phyloP scores from a whole-genome alignment of 2,113 vertebrate genomes.

The Dissostichus mawsoni region DNA sequence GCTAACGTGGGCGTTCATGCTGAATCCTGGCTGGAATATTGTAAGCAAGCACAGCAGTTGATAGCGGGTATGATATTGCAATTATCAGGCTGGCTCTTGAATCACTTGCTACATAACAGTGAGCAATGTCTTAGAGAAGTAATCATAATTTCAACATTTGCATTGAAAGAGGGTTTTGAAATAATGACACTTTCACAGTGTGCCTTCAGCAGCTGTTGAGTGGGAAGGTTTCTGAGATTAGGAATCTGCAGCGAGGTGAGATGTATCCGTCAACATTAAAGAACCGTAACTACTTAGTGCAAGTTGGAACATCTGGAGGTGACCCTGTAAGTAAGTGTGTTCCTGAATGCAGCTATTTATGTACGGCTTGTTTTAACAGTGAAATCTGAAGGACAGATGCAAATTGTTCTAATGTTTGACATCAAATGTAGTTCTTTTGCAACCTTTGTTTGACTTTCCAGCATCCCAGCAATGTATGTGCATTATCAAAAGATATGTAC shows the following conservation, averaged over 20 bases:
- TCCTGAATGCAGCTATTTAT: neutral
- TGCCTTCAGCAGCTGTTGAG: slow-evolving; percentile 56
- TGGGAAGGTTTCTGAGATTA: slow-evolving; percentile 36
- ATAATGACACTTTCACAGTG: slow-evolving; percentile 41
- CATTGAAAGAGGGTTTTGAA: slow-evolving; percentile 18
- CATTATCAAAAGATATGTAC: neutral
- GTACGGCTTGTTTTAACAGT: neutral
- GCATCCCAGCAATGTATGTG: neutral
- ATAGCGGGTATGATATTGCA: slow-evolving; percentile 41
- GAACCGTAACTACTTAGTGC: neutral
- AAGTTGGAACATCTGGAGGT: slow-evolving; percentile 4
- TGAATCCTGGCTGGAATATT: slow-evolving; percentile 26
- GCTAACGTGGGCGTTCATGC: slow-evolving; percentile 27
- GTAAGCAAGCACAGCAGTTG: slow-evolving; percentile 38
- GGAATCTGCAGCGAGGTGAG: neutral
- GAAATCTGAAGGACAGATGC: neutral
- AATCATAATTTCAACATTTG: slow-evolving; percentile 46
- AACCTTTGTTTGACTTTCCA: neutral
- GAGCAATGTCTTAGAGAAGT: slow-evolving; percentile 26
- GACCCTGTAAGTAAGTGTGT: neutral
- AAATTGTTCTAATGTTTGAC: neutral
- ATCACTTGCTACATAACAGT: slow-evolving; percentile 25
- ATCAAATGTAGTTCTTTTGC: neutral
- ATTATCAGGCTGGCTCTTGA: slow-evolving; percentile 42
- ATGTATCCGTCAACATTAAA: neutral